Evolutionary conservation across 2,888 invertebrate species (phyloP).

Genomic region (Melinaea menophilus): DNA sequence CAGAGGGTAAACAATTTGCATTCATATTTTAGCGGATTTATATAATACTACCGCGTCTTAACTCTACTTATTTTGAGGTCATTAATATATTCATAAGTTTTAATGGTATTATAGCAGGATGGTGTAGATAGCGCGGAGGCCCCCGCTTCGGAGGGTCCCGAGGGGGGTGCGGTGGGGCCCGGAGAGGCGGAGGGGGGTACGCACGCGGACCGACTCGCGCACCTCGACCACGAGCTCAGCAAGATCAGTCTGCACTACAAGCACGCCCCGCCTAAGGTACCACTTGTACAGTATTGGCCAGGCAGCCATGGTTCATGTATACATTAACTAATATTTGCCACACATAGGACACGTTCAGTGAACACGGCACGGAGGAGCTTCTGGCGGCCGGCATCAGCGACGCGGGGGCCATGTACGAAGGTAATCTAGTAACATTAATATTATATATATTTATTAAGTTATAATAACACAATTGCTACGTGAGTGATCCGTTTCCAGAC

Average conservation of each 20-base stretch:
- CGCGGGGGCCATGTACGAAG: slow-evolving; percentile 51
- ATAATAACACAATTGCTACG: no score
- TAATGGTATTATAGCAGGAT: slow-evolving; percentile 18
- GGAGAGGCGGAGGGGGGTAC: slow-evolving; percentile 39
- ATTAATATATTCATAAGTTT: neutral
- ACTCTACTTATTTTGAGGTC: no score
- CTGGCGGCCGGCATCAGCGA: slow-evolving; percentile 50
- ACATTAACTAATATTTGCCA: slow-evolving; percentile 15
- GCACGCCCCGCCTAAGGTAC: slow-evolving; percentile 58
- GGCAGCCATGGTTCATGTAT: no score
- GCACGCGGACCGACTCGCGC: slow-evolving; percentile 73
- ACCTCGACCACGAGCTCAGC: slow-evolving; percentile 79
- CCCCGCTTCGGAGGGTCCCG: slow-evolving; percentile 23
- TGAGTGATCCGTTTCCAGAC: slow-evolving; percentile 6
- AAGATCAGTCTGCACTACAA: slow-evolving; percentile 78
- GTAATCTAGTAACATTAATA: slow-evolving; percentile 40
- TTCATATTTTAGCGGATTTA: neutral
- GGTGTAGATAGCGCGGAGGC: slow-evolving; percentile 19
- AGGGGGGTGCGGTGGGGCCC: slow-evolving; percentile 30
- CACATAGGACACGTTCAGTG: slow-evolving; percentile 53
- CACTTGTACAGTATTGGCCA: neutral
- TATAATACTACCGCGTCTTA: no score
- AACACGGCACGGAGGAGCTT: slow-evolving; percentile 54
- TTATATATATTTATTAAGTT: no score
- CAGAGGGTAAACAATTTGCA: slow-evolving; percentile 37